Percentiles rank a stretch among this genome's conserved stretches.
These are phyloP conservation scores for Syrphus vitripennis DNA, from an alignment of 2,888 invertebrate genomes.

Conservation along the genomic window DNA sequence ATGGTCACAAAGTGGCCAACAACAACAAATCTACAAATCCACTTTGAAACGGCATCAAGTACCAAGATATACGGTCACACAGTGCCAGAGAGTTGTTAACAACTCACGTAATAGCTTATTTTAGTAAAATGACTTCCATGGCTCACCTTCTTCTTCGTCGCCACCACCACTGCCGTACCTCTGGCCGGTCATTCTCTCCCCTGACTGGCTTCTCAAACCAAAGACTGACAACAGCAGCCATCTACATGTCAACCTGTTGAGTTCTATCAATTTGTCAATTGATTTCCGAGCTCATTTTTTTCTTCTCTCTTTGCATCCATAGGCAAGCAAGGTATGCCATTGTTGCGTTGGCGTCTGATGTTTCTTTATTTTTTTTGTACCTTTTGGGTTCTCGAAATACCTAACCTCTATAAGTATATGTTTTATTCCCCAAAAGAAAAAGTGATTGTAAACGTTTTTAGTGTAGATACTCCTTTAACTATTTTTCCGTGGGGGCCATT, in stretches of 20 bases:
- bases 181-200: not conserved
- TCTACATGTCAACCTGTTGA: conserved; percentile 50
- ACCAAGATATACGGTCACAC: not conserved
- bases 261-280: conserved; percentile 58
- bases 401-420: not conserved
- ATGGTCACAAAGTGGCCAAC: conserved; percentile 18
- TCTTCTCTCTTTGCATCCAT: not conserved
- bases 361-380: not conserved
- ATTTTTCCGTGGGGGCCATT: conserved; percentile 17
- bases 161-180: too few species aligned
- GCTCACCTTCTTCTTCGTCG: not conserved
- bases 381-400: not conserved
- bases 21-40: not conserved
- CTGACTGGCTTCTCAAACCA: not conserved
- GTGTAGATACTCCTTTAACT: not conserved
- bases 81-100: conserved; percentile 5
- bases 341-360: conserved; percentile 10
- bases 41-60: conserved; percentile 30
- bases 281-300: conserved; percentile 26
- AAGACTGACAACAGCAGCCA: conserved; percentile 28
- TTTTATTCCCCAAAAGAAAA: not conserved
- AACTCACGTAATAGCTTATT: conserved; percentile 55
- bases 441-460: conserved; percentile 41
- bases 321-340: not conserved
- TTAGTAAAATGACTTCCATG: conserved; percentile 15